These are phyloP conservation scores for Asobara japonica DNA, from an alignment of 1,140 invertebrate genomes.

Conservation along the genomic window DNA sequence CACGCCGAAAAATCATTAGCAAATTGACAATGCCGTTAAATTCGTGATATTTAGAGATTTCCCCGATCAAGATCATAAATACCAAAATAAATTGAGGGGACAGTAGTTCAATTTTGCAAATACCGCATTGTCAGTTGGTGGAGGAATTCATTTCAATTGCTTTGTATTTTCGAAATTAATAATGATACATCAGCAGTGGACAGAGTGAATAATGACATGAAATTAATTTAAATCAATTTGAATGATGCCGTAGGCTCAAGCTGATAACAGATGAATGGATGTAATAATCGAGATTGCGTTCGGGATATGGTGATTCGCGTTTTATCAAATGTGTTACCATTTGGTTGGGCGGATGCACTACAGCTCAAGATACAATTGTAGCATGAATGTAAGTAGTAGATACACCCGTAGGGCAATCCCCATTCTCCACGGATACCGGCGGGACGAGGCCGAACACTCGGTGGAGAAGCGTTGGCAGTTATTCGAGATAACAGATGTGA, in stretches of 20 bases:
- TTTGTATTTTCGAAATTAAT: too few relatives aligned
- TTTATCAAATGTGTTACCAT: neutral
- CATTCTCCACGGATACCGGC: neutral
- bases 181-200: too few relatives aligned
- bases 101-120: too few relatives aligned
- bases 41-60: too few relatives aligned
- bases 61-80: too few relatives aligned
- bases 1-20: neutral
- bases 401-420: neutral
- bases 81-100: too few relatives aligned
- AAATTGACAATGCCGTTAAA: too few relatives aligned
- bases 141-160: too few relatives aligned
- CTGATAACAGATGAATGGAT: too few relatives aligned
- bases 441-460: neutral
- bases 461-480: conserved; percentile 28
- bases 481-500: conserved; percentile 47
- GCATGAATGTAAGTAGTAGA: neutral
- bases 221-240: neutral
- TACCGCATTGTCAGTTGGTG: too few relatives aligned
- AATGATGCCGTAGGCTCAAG: too few relatives aligned
- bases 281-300: neutral
- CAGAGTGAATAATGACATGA: neutral
- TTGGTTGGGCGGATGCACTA: neutral
- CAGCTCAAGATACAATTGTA: neutral
- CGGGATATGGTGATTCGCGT: neutral